Evolutionary conservation across 2,888 invertebrate species (phyloP).

Genomic region (Lasioglossum malachurum): DNA sequence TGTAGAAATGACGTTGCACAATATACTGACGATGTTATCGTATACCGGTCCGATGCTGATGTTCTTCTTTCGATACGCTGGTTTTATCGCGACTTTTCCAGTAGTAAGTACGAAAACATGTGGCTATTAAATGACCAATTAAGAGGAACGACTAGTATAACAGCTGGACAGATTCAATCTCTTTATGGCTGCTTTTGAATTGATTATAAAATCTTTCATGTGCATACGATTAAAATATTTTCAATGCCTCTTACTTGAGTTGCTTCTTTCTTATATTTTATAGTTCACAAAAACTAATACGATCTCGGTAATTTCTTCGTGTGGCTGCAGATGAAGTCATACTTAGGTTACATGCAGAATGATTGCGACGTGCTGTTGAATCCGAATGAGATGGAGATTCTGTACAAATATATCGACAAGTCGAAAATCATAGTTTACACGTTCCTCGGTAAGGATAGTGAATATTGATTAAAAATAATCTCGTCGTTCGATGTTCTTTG

Average conservation of each 20-base stretch:
- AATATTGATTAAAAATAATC: neutral
- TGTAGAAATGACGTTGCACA: neutral
- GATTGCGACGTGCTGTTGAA: neutral
- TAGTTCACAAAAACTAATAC: neutral
- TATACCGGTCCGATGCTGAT: neutral
- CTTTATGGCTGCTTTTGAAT: too few species aligned
- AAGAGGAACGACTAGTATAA: neutral
- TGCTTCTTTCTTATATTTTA: too few species aligned
- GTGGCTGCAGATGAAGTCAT: neutral
- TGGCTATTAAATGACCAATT: neutral
- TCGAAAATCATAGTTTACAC: neutral
- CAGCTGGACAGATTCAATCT: too few species aligned
- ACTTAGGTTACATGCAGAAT: neutral
- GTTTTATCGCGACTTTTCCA: neutral
- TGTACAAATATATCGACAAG: neutral
- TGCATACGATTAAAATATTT: too few species aligned
- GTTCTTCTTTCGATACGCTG: neutral
- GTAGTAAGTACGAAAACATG: neutral
- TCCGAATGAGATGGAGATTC: neutral
- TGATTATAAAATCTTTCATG: too few species aligned
- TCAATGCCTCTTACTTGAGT: too few species aligned
- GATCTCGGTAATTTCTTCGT: neutral
- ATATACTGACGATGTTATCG: neutral
- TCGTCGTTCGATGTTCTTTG: too few species aligned
- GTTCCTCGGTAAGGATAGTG: neutral